phyloP scores from a whole-genome alignment of 2,113 vertebrate species.

The Salvator merianae region DNA sequence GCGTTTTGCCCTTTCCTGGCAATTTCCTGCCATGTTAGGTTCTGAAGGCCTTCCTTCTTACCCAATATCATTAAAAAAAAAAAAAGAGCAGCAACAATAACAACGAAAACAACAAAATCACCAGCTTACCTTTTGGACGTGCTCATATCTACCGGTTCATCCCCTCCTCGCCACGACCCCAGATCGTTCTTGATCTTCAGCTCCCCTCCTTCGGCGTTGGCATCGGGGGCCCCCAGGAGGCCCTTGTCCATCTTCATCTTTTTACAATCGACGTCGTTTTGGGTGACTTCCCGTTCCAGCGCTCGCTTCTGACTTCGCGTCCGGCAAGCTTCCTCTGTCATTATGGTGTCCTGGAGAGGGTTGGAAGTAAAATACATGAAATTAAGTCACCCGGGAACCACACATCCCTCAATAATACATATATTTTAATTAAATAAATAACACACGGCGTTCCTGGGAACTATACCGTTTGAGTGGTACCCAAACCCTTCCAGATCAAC shows the following conservation, averaged over 20 bases:
- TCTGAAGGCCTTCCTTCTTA: no score
- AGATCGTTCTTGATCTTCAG: constrained; percentile 75
- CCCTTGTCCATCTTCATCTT: constrained; percentile 87
- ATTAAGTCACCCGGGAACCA: not conserved
- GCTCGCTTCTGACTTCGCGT: constrained; percentile 96
- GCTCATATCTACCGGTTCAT: constrained; percentile 96
- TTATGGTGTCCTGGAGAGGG: constrained; percentile 68
- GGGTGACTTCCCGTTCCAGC: constrained; percentile 81
- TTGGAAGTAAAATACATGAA: not conserved
- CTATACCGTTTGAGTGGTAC: not conserved
- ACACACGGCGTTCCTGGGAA: no score
- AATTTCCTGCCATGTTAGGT: not conserved
- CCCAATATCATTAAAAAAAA: not conserved
- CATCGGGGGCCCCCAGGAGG: constrained; percentile 56
- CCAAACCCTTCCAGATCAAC: not conserved
- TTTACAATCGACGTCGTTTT: constrained; percentile 84
- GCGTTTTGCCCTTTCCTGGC: not conserved
- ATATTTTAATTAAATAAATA: no score
- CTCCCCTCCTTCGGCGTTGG: constrained; percentile 62
- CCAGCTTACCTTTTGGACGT: constrained; percentile 88
- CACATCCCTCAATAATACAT: not conserved
- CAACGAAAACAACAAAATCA: not conserved
- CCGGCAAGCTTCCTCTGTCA: constrained; percentile 94
- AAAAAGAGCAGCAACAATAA: not conserved
- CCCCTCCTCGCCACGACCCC: constrained; percentile 73